Base-by-base conservation (phyloP, 92 coral and sea anemone species). In the Muricea muricata region DNA sequence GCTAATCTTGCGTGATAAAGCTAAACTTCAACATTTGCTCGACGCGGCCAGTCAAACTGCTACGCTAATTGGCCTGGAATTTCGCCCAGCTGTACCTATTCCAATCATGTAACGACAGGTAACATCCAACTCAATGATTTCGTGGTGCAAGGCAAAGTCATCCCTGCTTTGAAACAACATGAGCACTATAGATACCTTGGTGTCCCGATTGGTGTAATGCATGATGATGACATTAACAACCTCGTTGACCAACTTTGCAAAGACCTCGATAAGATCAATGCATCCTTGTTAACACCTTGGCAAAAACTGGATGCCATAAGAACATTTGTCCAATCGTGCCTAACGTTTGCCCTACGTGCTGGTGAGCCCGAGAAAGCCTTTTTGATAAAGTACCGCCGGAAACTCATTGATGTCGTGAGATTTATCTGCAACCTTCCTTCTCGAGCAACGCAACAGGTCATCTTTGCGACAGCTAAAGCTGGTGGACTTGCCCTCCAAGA, bases 401-500 rank as follows among this genome's bases (percentile, higher is more conserved):
- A 70, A 24, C 29, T 70, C 12, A 24, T 70, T 18, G 47, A 40
- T 9, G 50, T 37, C 8, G 54, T 70, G 6, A 24, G 50, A 1
- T 2, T 28, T 0, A 40, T 70, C 7, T 70, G 77, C 26, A 70
- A 70, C 29, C 77, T 70, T 18, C 77, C 77, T 0, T 7, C 2
- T 1, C 3, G 77, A 3, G 77, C 52, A 10, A 70, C 77, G 2
- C 7, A 6, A 25, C 52, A 37, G n/a, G 12, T 33, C 26, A 70
- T 33, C 28, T 70, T 70, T 37, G 77, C 77, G 0, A 6, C 47
- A 2, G 1, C 14, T 2, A 33, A 37, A 13, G 78, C 35, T 66
- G 86, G 86, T 67, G 86, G 86, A 15, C 86, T 81, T 25, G 86
- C 65, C n/a, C 33, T 81, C 11, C 86, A 81, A 24, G 86, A 81